Percentiles rank a stretch among this genome's conserved stretches.
Conservation (phyloP, 2,113 vertebrate species). For the Brachypodius melanocephalos region DNA sequence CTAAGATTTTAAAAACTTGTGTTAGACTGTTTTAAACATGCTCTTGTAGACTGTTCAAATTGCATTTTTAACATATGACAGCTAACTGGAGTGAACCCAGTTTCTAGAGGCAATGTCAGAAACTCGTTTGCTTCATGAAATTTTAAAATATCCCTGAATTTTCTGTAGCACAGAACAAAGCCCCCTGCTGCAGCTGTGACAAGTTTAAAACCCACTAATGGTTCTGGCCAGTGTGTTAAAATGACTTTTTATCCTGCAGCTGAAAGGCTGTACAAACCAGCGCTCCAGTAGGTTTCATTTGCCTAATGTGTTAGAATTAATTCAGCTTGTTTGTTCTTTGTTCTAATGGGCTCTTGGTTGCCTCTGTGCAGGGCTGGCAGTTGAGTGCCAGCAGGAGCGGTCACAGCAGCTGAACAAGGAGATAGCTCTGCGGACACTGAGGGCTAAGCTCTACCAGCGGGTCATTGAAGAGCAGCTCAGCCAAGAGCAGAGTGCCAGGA, state of each 20-base stretch:
- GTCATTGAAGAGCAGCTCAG: conserved; percentile 73
- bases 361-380: conserved; percentile 73
- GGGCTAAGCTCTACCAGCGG: conserved; percentile 82
- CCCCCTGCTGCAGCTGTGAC: neutral
- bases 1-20: neutral
- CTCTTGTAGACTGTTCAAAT: neutral
- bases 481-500: conserved; percentile 78
- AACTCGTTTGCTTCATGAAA: neutral
- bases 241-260: neutral
- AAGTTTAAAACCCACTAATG: neutral
- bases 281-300: neutral
- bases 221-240: neutral
- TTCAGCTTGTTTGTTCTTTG: conserved; percentile 13
- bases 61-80: neutral
- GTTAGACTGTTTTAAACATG: neutral
- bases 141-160: neutral
- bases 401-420: conserved; percentile 90
- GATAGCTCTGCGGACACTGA: conserved; percentile 81
- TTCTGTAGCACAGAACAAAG: neutral
- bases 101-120: neutral
- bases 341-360: neutral
- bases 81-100: neutral
- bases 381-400: conserved; percentile 91
- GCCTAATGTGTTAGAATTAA: neutral
- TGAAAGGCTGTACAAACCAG: neutral